Base-by-base conservation (phyloP, 2,113 vertebrate species). In the Tympanuchus pallidicinctus region DNA sequence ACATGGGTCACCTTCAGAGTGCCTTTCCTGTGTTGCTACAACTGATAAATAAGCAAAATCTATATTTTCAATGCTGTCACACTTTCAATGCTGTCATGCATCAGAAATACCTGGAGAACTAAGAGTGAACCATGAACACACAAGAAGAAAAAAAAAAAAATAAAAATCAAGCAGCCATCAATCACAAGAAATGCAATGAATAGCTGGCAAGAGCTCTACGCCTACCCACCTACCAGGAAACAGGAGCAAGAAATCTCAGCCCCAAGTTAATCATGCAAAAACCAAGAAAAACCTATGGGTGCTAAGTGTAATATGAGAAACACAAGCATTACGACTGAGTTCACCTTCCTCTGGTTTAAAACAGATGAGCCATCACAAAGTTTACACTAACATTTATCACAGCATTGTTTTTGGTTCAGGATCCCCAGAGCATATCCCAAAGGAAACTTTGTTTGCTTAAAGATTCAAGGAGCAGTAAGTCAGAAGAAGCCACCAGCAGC, bases 291-390 rank as follows among this genome's bases (percentile, higher is more conserved):
- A 21, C 15, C 15, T 8, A 21, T 0, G 7, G 14, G 47, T 64
- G 30, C 50, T 50, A n/a, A 30, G 18, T 70, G 86, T 83, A 77
- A 48, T 0, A 1, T 7, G 20, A 36, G 34, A 88, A 77, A 88
- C 14, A 19, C 7, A 16, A 78, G 8, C 50, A 86, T 88, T 77
- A 56, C 45, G 74, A 86, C 3, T 0, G 0, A 73, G 20, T n/a
- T 77, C 45, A 88, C 52, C 38, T 30, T 88, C 34, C 65, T 65
- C 34, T 74, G 43, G 38, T 72, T 88, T 91, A 75, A 88, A 91
- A 83, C 40, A 88, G 40, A 76, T 12, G 40, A 64, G 57, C 11
- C 36, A 75, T 45, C 28, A 10, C 20, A 16, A 12, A 15, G 74
- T 83, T 54, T 60, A 71, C 73, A 57, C 8, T 18, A 87, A 64